Base-by-base conservation (phyloP, 2,888 invertebrate species). In the Rhyacophila evoluta region DNA sequence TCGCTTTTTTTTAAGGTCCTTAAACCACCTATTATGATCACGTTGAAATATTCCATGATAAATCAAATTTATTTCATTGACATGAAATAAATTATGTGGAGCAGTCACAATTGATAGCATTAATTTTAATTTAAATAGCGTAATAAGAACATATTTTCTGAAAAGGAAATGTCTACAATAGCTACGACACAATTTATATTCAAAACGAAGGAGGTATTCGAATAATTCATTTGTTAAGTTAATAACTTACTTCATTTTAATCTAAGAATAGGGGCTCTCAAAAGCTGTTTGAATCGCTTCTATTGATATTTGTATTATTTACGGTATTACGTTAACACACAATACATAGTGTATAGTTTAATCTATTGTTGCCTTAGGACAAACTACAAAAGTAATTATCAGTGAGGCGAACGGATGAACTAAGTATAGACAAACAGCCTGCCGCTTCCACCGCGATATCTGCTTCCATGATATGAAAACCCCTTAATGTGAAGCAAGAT, bases 361-460 rank as follows among this genome's bases (percentile, higher is more conserved):
- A 55, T 55, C 55, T 74, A 74, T 74, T 74, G 41, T 78, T 74
- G 78, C 55, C 67, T 71, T 69, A 73, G 69, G 72, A 69, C 41
- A 69, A 72, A 75, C 38, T 73, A 55, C 73, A 73, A 77, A 76
- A 79, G 73, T 71, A 79, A 79, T 79, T 79, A 79, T 73, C 77
- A 76, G 37, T 36, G 55, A 75, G 73, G 73, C 77, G 39, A 55
- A 37, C 33, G 72, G 77, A 37, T 70, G 74, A 72, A 76, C 41
- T 33, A 76, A 76, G 76, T 76, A 71, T 76, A 55, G 76, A 70
- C 76, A 71, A 76, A 76, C 55, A 71, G 55, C 39, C 70, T 55
- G 55, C 55, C 55, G 55, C 55, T 33, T 37, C 15, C 36, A 39
- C 36, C 38, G 33, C 75, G 68, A 74, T 68, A 68, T 67, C 74